Evolutionary conservation across 1,140 invertebrate species (phyloP), one percentile per base, ranked within the genome.

Genomic region (Solenopsis fugax): DNA sequence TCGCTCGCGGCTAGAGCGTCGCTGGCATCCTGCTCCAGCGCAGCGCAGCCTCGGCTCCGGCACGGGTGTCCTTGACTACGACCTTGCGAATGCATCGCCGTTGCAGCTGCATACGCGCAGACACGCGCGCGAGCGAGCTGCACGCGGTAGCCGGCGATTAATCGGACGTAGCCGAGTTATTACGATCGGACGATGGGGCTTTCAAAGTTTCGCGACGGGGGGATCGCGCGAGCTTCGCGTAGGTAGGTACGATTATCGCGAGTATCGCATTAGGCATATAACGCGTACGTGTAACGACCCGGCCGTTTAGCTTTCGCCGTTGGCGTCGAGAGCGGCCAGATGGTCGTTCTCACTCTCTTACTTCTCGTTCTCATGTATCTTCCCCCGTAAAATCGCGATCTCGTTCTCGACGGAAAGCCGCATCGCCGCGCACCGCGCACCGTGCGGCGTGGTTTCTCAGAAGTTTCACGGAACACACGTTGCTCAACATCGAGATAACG

Each of bases 21-120:
- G 21, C 54, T 64, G 84, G 88, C 67, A 90, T 90, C 89, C 88
- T 77, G 88, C 87, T 90, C 69, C 67, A 76, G 69, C 71, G 41
- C 41, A 7, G 41, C 48, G 60, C 24, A 71, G 72, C 69, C 84
- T 76, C 85, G 84, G 77, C 56, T 37, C 45, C 2, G 29, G 60
- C 34, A 24, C 56, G 16, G 16, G 50, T 82, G 89, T 87, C 89
- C 89, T 90, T 90, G 88, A 58, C 54, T 76, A 69, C 87, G 88
- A 67, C 89, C 89, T 90, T 90, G 89, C 89, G 21, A 62, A 71
- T 71, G 67, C 87, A 87, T 56, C 50, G 58, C 67, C 67, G 62
- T 65, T 77, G 84, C 71, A 65, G 81, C 69, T 64, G 52, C 52
- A 65, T 18, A 71, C 41, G 41, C 21, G 52, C 13, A 45, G 56